Conservation (phyloP, 2,888 invertebrate species). For the Boloria selene region DNA sequence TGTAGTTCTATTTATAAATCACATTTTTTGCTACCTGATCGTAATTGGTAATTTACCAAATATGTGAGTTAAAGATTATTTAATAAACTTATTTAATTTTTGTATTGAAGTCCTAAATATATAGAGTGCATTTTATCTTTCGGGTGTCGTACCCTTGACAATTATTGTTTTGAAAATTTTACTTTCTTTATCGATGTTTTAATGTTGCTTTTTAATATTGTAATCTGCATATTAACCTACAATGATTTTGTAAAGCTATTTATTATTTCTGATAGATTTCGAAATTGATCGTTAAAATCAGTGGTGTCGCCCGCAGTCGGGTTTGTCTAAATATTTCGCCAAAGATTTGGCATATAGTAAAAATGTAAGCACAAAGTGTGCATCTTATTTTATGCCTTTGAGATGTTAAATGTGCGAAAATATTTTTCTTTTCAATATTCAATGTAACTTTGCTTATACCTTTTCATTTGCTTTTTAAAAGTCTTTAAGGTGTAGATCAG, state of each 20-base stretch:
- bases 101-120: constrained; percentile 28
- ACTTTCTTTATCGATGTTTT: constrained; percentile 42
- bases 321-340: constrained; percentile 56
- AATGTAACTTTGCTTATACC: constrained; percentile 11
- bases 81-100: constrained; percentile 26
- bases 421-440: constrained; percentile 7
- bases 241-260: constrained; percentile 32
- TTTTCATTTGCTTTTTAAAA: constrained; percentile 17
- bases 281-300: constrained; percentile 76
- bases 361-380: constrained; percentile 70
- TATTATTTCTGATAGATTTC: constrained; percentile 72
- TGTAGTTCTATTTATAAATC: constrained; percentile 35
- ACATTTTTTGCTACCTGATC: constrained; percentile 32
- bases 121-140: constrained; percentile 38
- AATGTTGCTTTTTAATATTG: constrained; percentile 38
- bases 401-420: constrained; percentile 58
- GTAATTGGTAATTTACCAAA: constrained; percentile 32
- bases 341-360: constrained; percentile 49
- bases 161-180: constrained; percentile 40
- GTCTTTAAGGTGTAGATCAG: constrained; percentile 14
- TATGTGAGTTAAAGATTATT: constrained; percentile 15
- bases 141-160: constrained; percentile 37
- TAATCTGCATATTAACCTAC: constrained; percentile 35
- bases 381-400: constrained; percentile 58
- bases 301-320: constrained; percentile 55